Base-by-base conservation (phyloP, 2,888 invertebrate species). In the Pheosia tremula region DNA sequence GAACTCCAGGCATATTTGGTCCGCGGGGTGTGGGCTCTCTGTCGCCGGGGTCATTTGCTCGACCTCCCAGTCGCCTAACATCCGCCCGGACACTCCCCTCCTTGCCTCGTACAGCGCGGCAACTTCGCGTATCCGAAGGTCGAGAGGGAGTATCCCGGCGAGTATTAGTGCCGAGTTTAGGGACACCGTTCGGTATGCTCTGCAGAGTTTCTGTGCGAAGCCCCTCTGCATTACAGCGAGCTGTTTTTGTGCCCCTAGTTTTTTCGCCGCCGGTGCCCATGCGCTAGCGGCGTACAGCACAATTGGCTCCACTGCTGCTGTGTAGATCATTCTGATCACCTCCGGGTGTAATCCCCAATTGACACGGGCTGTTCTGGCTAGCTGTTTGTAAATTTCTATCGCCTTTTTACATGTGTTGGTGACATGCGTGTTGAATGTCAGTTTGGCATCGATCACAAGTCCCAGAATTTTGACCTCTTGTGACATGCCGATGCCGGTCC, bases 61-160 rank as follows among this genome's bases (percentile, higher is more conserved):
- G 0, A 73, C 37, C 53, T 69, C 63, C 9, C 64, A 13, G 4
- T 63, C 74, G 5, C 58, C 65, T 8, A 69, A n/a, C 13, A 10
- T 58, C 9, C 10, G 38, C 59, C 3, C 60, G 10, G 60, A 7
- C 7, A 56, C n/a, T 10, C 72, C 70, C 39, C 57, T 71, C 58
- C 56, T 72, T 1, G 60, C 63, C 58, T 65, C 67, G 41, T 72
- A 75, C 8, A 72, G 53, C 7, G 67, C n/a, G 7, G 56, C 66
- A 11, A 59, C 63, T 47, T 78, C 74, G 0, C 43, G 56, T 6
- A 70, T 56, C 0, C 71, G 43, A 0, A 73, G 61, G 62, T 71
- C 71, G 0, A 73, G 61, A 8, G 73, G 70, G 3, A 72, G 67
- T n/a, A 73, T 38, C 56, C 69, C 69, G 0, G 69, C 61, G 8